A percentile compares a stretch with the other conserved stretches of the same genome.
Conservation (phyloP, 2,888 invertebrate species). For the Spisula solida region DNA sequence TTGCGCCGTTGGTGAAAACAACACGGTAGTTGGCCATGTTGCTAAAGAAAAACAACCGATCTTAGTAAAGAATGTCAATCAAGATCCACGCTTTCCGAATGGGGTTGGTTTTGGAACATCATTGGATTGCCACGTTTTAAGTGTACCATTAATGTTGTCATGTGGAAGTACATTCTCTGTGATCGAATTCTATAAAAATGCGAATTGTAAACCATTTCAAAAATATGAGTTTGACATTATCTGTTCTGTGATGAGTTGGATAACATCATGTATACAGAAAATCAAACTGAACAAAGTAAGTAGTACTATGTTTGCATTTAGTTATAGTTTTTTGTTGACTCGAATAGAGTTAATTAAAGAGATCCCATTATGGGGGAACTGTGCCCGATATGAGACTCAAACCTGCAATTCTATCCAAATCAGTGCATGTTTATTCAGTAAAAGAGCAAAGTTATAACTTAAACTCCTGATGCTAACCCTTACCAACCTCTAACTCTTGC, state of each 20-base stretch:
- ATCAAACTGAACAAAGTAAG: slow-evolving; percentile 68
- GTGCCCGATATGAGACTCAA: no score
- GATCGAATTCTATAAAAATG: slow-evolving; percentile 70
- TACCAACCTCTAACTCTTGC: no score
- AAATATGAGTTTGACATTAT: slow-evolving; percentile 67
- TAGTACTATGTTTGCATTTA: no score
- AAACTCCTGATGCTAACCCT: no score
- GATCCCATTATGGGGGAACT: no score
- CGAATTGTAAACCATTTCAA: slow-evolving; percentile 63
- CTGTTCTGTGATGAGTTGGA: slow-evolving; percentile 72
- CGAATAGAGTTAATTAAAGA: no score
- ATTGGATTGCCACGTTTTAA: slow-evolving; percentile 69
- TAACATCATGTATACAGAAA: slow-evolving; percentile 76
- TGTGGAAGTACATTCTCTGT: slow-evolving; percentile 71
- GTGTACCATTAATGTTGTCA: slow-evolving; percentile 74
- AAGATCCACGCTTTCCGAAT: slow-evolving; percentile 73
- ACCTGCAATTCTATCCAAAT: no score
- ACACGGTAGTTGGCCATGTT: slow-evolving; percentile 75
- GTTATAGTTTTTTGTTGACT: no score
- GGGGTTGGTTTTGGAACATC: slow-evolving; percentile 62
- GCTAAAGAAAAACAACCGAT: slow-evolving; percentile 65
- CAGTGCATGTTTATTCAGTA: no score
- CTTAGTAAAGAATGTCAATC: slow-evolving; percentile 62
- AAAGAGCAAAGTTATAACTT: no score
- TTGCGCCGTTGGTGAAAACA: slow-evolving; percentile 67